Evolutionary conservation across 2,888 invertebrate genomes (phyloP).

Genomic region (Pycnomerus fuliginosus): DNA sequence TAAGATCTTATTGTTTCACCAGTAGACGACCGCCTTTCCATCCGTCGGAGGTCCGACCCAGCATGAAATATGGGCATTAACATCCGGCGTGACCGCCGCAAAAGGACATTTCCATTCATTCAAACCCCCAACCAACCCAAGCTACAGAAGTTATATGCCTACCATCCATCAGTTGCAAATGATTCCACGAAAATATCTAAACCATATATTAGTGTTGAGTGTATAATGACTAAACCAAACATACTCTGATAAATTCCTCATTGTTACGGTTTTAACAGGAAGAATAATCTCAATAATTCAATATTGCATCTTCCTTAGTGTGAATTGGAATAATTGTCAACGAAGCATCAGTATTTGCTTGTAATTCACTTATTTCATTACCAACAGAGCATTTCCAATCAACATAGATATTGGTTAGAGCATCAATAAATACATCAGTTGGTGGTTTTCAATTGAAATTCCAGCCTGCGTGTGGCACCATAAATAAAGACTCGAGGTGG

Average conservation of each 20-base stretch:
- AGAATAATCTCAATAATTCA: no score
- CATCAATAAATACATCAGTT: conserved; percentile 49
- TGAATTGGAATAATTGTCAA: no score
- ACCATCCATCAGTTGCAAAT: no score
- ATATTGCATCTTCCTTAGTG: no score
- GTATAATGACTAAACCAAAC: conserved; percentile 2
- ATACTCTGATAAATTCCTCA: no score
- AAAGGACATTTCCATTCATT: conserved; percentile 2
- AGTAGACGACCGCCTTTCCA: conserved; percentile 38
- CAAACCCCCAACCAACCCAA: background rate
- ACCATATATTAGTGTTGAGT: conserved; percentile 2
- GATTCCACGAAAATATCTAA: conserved; percentile 10
- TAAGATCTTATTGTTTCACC: conserved; percentile 48
- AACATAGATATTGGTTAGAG: conserved; percentile 50
- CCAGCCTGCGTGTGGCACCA: conserved; percentile 54
- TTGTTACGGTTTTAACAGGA: no score
- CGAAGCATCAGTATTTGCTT: no score
- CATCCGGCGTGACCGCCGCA: conserved; percentile 36
- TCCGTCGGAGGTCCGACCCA: conserved; percentile 34
- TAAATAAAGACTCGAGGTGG: conserved; percentile 53
- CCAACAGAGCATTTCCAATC: conserved; percentile 41
- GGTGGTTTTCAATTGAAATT: conserved; percentile 49
- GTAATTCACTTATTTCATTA: conserved; percentile 28
- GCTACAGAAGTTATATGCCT: no score
- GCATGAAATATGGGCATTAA: conserved; percentile 40